phyloP scores from a whole-genome alignment of 1,140 invertebrate genomes.

The Cotesia chilonis region DNA sequence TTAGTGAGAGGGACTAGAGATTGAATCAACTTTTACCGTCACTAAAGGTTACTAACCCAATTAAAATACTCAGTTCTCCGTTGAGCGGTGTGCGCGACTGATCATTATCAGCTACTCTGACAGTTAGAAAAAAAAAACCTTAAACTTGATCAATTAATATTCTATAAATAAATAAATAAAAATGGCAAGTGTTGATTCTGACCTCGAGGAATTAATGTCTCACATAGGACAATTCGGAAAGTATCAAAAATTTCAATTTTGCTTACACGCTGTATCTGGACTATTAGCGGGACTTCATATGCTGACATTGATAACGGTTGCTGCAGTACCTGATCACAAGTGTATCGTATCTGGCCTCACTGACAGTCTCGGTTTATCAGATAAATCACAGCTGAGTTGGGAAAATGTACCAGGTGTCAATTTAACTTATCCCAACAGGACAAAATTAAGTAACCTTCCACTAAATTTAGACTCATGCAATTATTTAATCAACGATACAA shows the following conservation, averaged over 20 bases:
- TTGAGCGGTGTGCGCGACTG: too few species aligned
- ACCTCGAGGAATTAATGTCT: slow-evolving; percentile 75
- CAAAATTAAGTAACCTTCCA: slow-evolving; percentile 67
- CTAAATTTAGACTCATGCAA: slow-evolving; percentile 67
- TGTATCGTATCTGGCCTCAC: slow-evolving; percentile 70
- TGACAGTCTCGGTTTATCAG: slow-evolving; percentile 53
- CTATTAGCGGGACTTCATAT: slow-evolving; percentile 84
- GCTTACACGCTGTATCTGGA: slow-evolving; percentile 76
- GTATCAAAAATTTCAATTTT: slow-evolving; percentile 80
- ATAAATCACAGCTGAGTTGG: slow-evolving; percentile 63
- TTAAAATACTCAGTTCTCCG: neutral
- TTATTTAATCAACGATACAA: slow-evolving; percentile 59
- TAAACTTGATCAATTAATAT: too few species aligned
- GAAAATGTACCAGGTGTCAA: slow-evolving; percentile 52
- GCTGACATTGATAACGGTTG: slow-evolving; percentile 79
- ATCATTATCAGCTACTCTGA: neutral
- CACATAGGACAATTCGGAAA: slow-evolving; percentile 81
- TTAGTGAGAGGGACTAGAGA: too few species aligned
- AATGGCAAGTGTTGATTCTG: slow-evolving; percentile 70
- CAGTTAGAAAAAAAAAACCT: too few species aligned
- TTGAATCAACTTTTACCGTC: too few species aligned
- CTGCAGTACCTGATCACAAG: slow-evolving; percentile 78
- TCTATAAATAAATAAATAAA: neutral
- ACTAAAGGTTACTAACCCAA: neutral
- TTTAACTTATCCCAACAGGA: slow-evolving; percentile 37